Evolutionary conservation across 2,113 vertebrate species (phyloP).

Genomic region (Morone chrysops): DNA sequence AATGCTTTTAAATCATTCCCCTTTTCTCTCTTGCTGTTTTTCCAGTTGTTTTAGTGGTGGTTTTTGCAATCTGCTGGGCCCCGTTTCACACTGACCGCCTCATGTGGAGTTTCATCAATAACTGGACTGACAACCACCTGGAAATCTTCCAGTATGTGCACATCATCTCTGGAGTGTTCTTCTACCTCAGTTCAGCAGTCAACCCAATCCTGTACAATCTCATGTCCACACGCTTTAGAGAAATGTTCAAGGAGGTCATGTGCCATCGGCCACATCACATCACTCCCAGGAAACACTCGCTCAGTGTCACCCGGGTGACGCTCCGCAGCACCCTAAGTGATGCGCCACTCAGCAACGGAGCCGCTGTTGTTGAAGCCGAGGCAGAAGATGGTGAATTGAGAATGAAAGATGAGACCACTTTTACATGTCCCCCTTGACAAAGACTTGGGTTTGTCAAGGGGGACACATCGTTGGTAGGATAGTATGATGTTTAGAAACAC

Average conservation of each 20-base stretch:
- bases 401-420: slow-evolving; percentile 40
- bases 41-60: slow-evolving; percentile 92
- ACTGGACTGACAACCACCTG: slow-evolving; percentile 84
- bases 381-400: slow-evolving; percentile 66
- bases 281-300: slow-evolving; percentile 70
- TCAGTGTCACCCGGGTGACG: slow-evolving; percentile 86
- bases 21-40: slow-evolving; percentile 18
- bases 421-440: slow-evolving; percentile 53
- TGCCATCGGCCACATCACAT: slow-evolving; percentile 65
- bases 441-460: neutral
- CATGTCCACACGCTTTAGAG: slow-evolving; percentile 94
- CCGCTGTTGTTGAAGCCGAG: slow-evolving; percentile 53
- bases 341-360: slow-evolving; percentile 67
- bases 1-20: neutral
- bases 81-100: slow-evolving; percentile 93
- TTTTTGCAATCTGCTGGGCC: slow-evolving; percentile 96
- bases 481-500: neutral
- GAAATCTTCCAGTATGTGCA: slow-evolving; percentile 90
- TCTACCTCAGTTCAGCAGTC: slow-evolving; percentile 92
- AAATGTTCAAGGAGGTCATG: slow-evolving; percentile 94
- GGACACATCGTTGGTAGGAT: neutral
- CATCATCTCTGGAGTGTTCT: slow-evolving; percentile 91
- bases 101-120: slow-evolving; percentile 92
- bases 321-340: slow-evolving; percentile 88
- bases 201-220: slow-evolving; percentile 96